Base-by-base conservation (phyloP, 2,797 vertebrate genomes). In the Gymnodraco acuticeps region DNA sequence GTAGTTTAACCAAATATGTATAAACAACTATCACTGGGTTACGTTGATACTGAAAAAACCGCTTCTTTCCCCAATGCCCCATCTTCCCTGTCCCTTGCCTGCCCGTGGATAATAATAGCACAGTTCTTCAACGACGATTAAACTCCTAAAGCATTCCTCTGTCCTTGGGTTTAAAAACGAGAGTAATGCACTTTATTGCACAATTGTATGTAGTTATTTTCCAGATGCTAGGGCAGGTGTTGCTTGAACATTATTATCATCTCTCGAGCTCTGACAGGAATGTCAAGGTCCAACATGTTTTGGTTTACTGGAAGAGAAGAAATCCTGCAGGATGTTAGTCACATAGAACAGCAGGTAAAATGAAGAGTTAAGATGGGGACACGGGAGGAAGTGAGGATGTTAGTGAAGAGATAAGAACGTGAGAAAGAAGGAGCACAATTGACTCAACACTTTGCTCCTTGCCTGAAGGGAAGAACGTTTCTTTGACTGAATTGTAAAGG, bases 401-500 rank as follows among this genome's bases (percentile, higher is more conserved):
- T 27, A 42, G 56, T 42, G 56, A 50, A 60, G 13, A 2, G 56
- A 68, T 59, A 58, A 64, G 54, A 75, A 46, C 2, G 15, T 61
- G 42, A 75, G 65, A 78, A 82, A 47, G 48, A 73, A 70, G 45
- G 6, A 13, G 14, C 41, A 64, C 70, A 78, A 73, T 58, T 71
- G 69, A n/a, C n/a, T n/a, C n/a, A 83, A 20, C 20, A 54, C 77
- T 55, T 63, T 65, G 73, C 46, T 54, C 80, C 73, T 41, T 52
- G 66, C 27, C 17, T 43, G 23, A 47, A 48, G 51, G 72, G 77
- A 69, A 81, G 73, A 84, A 83, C 33, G 15, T 46, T 63, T 68
- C 6, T 42, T 46, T 63, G 8, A 47, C 20, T 53, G 70, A 67
- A 78, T 73, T 74, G 77, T 71, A 85, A 87, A 58, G 19, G 45